Percentiles rank a stretch among this genome's conserved stretches.
phyloP scores from a whole-genome alignment of 1,140 invertebrate genomes.

The Orius insidiosus region DNA sequence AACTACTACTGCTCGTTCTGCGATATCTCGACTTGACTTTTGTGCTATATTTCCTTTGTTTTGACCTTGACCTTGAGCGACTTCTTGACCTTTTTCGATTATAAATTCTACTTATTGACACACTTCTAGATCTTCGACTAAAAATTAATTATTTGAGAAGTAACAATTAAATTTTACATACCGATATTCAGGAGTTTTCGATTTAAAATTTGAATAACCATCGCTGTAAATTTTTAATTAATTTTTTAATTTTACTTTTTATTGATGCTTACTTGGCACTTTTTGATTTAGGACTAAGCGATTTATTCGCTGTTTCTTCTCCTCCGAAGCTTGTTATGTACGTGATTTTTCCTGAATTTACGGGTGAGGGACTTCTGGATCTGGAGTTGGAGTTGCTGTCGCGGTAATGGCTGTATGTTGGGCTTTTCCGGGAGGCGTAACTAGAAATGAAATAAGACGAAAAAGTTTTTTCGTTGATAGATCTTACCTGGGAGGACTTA shows the following conservation, averaged over 20 bases:
- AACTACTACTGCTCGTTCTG: slow-evolving; percentile 1
- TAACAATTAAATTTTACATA: background rate
- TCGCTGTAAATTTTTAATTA: background rate
- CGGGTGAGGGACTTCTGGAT: slow-evolving; percentile 48
- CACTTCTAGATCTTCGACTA: slow-evolving; percentile 6
- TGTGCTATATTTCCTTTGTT: too few species aligned
- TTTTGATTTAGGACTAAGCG: slow-evolving; percentile 9
- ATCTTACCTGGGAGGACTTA: slow-evolving; percentile 66
- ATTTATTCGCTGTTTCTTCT: slow-evolving; percentile 34
- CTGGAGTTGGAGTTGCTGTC: slow-evolving; percentile 39
- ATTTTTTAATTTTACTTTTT: too few species aligned
- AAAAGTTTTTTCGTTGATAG: background rate
- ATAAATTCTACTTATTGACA: background rate
- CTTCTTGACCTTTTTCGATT: slow-evolving; percentile 2
- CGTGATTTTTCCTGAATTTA: slow-evolving; percentile 54
- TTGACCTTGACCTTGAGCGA: too few species aligned
- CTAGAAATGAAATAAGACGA: slow-evolving; percentile 27
- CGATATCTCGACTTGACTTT: background rate
- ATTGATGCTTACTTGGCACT: background rate
- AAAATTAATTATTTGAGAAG: slow-evolving; percentile 2
- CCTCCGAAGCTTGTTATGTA: slow-evolving; percentile 92
- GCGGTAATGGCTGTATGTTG: slow-evolving; percentile 35
- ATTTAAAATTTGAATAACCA: slow-evolving; percentile 4
- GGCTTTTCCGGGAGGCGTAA: slow-evolving; percentile 60
- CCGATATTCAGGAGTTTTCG: slow-evolving; percentile 8